These are phyloP conservation scores for Bos indicus DNA, from an alignment of 2,113 vertebrate species.

Conservation along the genomic window DNA sequence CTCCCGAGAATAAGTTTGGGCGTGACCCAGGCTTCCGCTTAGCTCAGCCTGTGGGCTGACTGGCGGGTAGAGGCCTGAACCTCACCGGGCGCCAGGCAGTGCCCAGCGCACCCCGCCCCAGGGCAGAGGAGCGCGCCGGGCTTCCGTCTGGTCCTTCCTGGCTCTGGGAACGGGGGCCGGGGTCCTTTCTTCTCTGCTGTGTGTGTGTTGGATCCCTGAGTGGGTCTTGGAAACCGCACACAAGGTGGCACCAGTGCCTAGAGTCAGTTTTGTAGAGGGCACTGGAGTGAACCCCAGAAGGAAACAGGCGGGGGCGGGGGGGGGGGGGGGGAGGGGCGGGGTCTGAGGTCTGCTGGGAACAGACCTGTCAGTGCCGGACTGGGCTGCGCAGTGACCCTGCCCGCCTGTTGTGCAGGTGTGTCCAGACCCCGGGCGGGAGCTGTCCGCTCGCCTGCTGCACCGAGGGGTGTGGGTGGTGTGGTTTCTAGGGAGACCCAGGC, in stretches of 20 bases:
- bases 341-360: background rate
- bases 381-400: no score
- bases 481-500: background rate
- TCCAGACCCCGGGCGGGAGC: background rate
- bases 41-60: background rate
- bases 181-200: background rate
- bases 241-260: background rate
- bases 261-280: background rate
- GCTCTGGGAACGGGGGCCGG: background rate
- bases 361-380: background rate
- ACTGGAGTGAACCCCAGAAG: background rate
- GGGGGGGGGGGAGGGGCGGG: no score
- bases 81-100: background rate
- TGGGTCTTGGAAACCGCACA: background rate
- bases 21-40: background rate
- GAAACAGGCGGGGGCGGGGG: background rate
- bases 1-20: background rate
- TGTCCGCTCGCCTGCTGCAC: background rate
- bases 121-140: background rate
- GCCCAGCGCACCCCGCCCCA: fast-evolving
- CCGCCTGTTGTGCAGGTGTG: background rate
- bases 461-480: background rate
- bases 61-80: background rate
- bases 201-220: background rate
- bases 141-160: background rate